These are phyloP conservation scores for Montipora capricornis DNA, from an alignment of 64 coral and sea anemone species.

Conservation along the genomic window DNA sequence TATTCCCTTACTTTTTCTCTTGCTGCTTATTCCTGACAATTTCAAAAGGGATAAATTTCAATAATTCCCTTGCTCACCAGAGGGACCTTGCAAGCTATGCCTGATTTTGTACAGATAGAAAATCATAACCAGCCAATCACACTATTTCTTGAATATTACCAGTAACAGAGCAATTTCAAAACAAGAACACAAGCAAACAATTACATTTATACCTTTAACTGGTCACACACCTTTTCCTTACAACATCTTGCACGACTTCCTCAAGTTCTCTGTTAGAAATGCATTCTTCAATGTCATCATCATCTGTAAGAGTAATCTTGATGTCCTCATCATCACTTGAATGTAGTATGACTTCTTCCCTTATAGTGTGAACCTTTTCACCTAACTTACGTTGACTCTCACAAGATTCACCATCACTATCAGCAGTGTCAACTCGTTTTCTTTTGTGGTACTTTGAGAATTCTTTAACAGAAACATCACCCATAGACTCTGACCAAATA, in stretches of 20 bases:
- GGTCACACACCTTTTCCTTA: not conserved
- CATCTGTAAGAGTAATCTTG: not conserved
- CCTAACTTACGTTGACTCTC: not conserved
- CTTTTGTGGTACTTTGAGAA: not conserved
- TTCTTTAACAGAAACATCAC: not conserved
- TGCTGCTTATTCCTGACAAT: too few relatives aligned
- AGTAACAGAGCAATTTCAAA: too few relatives aligned
- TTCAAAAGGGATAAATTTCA: too few relatives aligned
- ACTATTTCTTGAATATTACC: too few relatives aligned
- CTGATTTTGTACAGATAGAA: too few relatives aligned
- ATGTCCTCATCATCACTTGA: slow-evolving; percentile 19
- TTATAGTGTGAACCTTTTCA: not conserved
- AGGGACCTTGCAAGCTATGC: too few relatives aligned
- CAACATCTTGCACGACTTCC: slow-evolving; percentile 52
- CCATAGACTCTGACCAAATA: not conserved
- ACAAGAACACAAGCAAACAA: too few relatives aligned
- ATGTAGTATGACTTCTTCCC: not conserved
- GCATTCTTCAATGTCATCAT: not conserved
- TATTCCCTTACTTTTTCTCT: too few relatives aligned
- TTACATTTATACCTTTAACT: too few relatives aligned
- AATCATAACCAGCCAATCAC: too few relatives aligned
- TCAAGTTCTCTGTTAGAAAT: slow-evolving; percentile 49
- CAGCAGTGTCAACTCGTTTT: not conserved
- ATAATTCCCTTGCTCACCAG: too few relatives aligned
- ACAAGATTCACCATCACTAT: not conserved